Evolutionary conservation across 2,113 vertebrate species (phyloP).

Genomic region (Aix galericulata): DNA sequence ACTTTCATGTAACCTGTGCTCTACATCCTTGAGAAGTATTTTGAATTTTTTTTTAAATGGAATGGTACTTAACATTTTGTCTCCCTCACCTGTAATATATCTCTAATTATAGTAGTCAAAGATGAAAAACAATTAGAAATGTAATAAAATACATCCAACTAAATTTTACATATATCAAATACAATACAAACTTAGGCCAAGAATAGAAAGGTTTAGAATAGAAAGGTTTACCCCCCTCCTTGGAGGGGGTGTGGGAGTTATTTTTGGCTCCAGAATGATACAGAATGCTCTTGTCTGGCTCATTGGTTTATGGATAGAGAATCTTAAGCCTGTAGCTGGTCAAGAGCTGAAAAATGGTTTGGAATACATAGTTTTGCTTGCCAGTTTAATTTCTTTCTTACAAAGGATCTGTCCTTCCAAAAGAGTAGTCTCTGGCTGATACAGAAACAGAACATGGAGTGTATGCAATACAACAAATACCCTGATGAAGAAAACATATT

Average conservation of each 20-base stretch:
- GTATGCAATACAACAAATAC: slow-evolving; percentile 10
- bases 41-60: background rate
- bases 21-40: background rate
- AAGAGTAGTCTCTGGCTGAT: background rate
- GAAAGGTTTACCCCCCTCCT: too few relatives aligned
- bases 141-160: background rate
- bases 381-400: slow-evolving; percentile 36
- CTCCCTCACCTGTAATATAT: background rate
- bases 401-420: background rate
- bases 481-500: background rate
- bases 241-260: too few relatives aligned
- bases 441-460: background rate
- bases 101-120: background rate
- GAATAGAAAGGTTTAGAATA: background rate
- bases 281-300: background rate
- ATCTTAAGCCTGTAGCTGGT: background rate
- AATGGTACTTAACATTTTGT: slow-evolving; percentile 34
- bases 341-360: slow-evolving; percentile 1
- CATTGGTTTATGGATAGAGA: background rate
- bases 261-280: background rate
- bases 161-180: background rate
- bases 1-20: background rate
- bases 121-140: slow-evolving; percentile 32
- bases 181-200: background rate
- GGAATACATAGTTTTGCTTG: background rate